Conservation (phyloP, 2,888 invertebrate species). For the Drosophila ustulata region DNA sequence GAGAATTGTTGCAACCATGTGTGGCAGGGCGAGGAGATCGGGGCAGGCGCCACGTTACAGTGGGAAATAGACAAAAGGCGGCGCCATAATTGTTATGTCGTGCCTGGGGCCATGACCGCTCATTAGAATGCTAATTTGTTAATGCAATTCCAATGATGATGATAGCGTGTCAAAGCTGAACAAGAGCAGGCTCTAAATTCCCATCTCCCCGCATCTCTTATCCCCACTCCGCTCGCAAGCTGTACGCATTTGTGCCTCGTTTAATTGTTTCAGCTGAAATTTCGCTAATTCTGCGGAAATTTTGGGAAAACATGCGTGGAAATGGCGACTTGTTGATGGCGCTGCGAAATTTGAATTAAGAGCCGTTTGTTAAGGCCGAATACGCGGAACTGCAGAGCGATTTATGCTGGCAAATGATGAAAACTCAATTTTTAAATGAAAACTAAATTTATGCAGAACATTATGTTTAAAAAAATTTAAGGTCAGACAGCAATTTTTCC, state of each 20-base stretch:
- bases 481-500: background rate
- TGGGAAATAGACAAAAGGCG: conserved; percentile 51
- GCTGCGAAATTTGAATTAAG: background rate
- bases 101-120: conserved; percentile 49
- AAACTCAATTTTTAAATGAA: background rate
- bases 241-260: conserved; percentile 62
- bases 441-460: conserved; percentile 1
- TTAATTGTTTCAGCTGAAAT: conserved; percentile 58
- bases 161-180: conserved; percentile 33
- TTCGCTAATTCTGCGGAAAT: conserved; percentile 31
- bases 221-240: conserved; percentile 10
- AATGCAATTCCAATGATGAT: conserved; percentile 64
- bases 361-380: conserved; percentile 8
- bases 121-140: conserved; percentile 77
- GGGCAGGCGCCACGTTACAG: background rate
- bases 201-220: background rate
- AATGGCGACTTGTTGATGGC: conserved; percentile 7
- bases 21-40: background rate
- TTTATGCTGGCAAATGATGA: conserved; percentile 3
- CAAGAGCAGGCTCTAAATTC: conserved; percentile 1
- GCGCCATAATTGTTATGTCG: conserved; percentile 70
- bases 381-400: conserved; percentile 28
- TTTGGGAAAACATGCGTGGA: conserved; percentile 5
- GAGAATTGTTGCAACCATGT: conserved; percentile 35
- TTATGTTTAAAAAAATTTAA: no score